Conservation (phyloP, 2,113 vertebrate species). For the Macquaria australasica region DNA sequence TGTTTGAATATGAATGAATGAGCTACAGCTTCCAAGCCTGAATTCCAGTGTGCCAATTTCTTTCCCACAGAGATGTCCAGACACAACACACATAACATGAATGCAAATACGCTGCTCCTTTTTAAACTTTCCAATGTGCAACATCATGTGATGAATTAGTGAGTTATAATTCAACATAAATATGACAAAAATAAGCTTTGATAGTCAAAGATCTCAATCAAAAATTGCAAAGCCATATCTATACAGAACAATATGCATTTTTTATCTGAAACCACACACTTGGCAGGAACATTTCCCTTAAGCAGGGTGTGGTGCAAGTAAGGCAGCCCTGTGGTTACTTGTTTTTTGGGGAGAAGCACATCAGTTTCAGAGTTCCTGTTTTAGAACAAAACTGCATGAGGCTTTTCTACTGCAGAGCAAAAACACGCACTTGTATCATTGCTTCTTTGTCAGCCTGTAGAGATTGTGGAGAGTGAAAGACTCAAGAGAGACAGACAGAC, state of each 20-base stretch:
- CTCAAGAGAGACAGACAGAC: conserved; percentile 39
- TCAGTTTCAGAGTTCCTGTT: conserved; percentile 28
- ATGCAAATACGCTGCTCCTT: conserved; percentile 2
- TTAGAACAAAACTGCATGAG: conserved; percentile 34
- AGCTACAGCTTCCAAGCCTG: conserved; percentile 1
- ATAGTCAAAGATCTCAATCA: background rate
- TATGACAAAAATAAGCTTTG: background rate
- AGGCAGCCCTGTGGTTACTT: background rate
- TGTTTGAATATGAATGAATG: conserved; percentile 51
- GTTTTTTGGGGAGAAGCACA: conserved; percentile 9
- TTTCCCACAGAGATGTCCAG: background rate
- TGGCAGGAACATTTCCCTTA: background rate
- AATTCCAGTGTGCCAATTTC: conserved; percentile 6
- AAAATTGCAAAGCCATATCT: background rate
- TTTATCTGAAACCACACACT: conserved; percentile 1
- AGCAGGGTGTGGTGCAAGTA: background rate
- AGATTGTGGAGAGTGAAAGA: conserved; percentile 20
- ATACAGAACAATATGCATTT: background rate
- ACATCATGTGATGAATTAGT: background rate
- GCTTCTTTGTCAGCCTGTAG: conserved; percentile 36
- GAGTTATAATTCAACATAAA: background rate
- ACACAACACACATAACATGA: background rate
- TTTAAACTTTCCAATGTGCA: background rate
- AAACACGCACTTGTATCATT: conserved; percentile 2
- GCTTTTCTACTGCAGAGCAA: conserved; percentile 24